These are phyloP conservation scores for Aphyosemion australe DNA, from an alignment of 2,113 vertebrate genomes.

Conservation along the genomic window DNA sequence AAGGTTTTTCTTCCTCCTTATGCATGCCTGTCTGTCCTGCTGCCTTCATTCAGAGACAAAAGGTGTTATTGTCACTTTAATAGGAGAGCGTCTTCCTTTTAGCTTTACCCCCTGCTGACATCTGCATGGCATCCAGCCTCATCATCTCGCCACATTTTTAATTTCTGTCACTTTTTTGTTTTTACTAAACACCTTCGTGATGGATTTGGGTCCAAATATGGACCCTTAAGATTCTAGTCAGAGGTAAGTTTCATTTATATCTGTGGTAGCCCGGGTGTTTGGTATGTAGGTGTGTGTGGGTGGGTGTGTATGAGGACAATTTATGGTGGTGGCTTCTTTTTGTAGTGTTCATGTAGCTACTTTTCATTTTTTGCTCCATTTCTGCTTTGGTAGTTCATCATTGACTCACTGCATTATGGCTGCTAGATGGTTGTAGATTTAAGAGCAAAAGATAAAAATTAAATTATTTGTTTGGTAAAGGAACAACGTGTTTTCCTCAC, in stretches of 20 bases:
- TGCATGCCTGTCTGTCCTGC: constrained; percentile 31
- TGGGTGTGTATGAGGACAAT: constrained; percentile 5
- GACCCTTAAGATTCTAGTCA: constrained; percentile 69
- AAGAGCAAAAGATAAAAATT: no score
- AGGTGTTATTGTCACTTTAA: not conserved
- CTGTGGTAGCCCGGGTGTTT: constrained; percentile 26
- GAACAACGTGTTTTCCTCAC: not conserved
- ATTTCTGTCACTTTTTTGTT: constrained; percentile 72
- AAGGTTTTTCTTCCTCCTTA: not conserved
- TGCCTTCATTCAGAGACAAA: constrained; percentile 9
- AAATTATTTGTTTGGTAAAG: not conserved
- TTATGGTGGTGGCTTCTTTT: constrained; percentile 29
- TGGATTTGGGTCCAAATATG: constrained; percentile 74
- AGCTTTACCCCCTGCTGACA: not conserved
- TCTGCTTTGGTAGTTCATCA: constrained; percentile 14
- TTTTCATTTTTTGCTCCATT: not conserved
- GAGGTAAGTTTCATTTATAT: constrained; percentile 74
- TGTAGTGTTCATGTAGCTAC: constrained; percentile 23
- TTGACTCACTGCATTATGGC: not conserved
- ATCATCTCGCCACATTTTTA: constrained; percentile 52
- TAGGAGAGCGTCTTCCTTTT: constrained; percentile 6
- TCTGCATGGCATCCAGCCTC: constrained; percentile 41
- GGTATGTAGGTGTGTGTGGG: constrained; percentile 37
- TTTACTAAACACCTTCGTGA: constrained; percentile 75
- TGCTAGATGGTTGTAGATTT: no score